Base-by-base conservation (phyloP, 2,113 vertebrate genomes). In the Coracopsis vasa region DNA sequence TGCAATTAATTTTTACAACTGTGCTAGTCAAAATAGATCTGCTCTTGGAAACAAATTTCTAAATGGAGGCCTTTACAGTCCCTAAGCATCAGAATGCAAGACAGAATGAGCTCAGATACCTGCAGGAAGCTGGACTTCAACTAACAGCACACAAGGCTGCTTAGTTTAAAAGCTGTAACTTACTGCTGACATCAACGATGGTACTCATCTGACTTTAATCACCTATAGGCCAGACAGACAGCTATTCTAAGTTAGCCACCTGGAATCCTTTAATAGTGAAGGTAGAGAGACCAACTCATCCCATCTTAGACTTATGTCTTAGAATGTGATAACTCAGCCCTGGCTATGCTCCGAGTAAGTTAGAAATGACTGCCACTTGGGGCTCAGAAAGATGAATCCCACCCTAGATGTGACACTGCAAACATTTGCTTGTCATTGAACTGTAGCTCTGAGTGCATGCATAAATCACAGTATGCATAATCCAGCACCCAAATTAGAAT, bases 1-100 rank as follows among this genome's bases (percentile, higher is more conserved):
- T 11, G 33, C 61, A 86, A 91, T 86, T 86, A 54, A 91, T 91
- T 89, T 88, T 80, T 95, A 88, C 69, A 84, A 67, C 29, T 81
- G 23, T 51, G 33, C 33, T 86, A 86, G 50, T 65, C 88, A 88
- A 94, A 80, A 16, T 16, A 86, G 50, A 47, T 51, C 72, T 93
- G 50, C 2, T 93, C 41, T 81, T 62, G 29, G 51, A 80, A 70
- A 80, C 6, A 19, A 39, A 60, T 66, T 62, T 78, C 53, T 80
- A 51, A 86, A 78, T 39, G 11, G 45, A 64, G 41, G 73, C 50
- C 9, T 70, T 58, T 60, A 14, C 5, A 83, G 86, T 58, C 19
- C 67, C 60, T n/a, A 83, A 54, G 44, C 39, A 77, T 29, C 53
- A 61, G 56, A 89, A 83, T 2, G 15, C 14, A 51, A 45, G 19